Base-by-base conservation (phyloP, 2,113 vertebrate genomes). In the Marmota flaviventris region DNA sequence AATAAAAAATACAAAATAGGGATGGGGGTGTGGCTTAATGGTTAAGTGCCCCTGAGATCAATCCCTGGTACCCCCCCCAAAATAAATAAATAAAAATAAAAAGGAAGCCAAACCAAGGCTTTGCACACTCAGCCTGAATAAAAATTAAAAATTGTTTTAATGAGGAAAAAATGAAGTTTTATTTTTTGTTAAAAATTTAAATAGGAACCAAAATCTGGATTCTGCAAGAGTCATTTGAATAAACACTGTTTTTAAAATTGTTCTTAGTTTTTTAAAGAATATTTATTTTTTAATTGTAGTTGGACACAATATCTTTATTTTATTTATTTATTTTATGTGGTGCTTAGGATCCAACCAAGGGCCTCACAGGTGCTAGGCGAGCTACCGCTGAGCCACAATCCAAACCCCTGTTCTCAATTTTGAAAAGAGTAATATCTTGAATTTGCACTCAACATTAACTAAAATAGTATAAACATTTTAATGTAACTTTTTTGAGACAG, bases 401-500 rank as follows among this genome's bases (percentile, higher is more conserved):
- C 51, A 13, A 53, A 14, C 51, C 51, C 51, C 14, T 75, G 22
- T 83, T 89, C 88, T 96, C 39, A 94, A 82, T 94, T 94, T 79
- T 89, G 82, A 95, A 90, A 94, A 45, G 76, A 96, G 24, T 85
- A 92, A 92, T 92, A 96, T 83, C 51, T 94, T 32, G 76, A 93
- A 94, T 91, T 88, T 95, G 72, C 51, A 75, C 22, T 91, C 73
- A 67, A 65, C 45, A 89, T 73, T 14, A 88, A 84, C 85, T 85
- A 94, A 96, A 94, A 90, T 90, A 93, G 20, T 37, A 56, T 27
- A 61, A n/a, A 92, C 29, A 63, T 76, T 93, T 81, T 65, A 92
- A 89, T 20, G 42, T 79, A 79, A 67, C 25, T 61, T 25, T 61
- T 61, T 61, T 61, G 58, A 61, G 58, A 61, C 58, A 61, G 24